A percentile compares a stretch with the other conserved stretches of the same genome.
phyloP scores from a whole-genome alignment of 1,140 invertebrate species.

The Drosophila ambigua region DNA sequence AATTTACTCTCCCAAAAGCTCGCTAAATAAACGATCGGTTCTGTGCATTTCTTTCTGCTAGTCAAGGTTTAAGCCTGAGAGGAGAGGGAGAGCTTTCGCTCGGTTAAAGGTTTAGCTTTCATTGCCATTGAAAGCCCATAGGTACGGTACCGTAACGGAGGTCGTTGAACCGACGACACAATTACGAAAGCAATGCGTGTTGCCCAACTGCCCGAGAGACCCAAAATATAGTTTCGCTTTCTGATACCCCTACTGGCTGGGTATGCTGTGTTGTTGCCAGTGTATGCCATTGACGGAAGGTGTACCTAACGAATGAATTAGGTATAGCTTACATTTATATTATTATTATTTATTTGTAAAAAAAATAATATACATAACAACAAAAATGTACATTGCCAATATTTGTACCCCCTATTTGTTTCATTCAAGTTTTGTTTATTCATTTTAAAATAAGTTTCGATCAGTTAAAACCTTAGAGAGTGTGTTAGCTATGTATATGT shows the following conservation, averaged over 20 bases:
- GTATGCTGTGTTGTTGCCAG: constrained; percentile 12
- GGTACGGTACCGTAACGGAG: background rate
- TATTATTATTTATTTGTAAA: no score
- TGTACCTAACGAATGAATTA: no score
- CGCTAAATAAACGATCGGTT: constrained; percentile 18
- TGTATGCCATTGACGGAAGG: no score
- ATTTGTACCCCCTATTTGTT: no score
- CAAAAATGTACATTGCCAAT: no score
- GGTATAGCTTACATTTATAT: no score
- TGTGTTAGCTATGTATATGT: no score
- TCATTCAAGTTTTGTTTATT: no score
- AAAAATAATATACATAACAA: no score
- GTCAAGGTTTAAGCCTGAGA: constrained; percentile 18
- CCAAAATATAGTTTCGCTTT: constrained; percentile 48
- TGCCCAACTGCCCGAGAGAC: constrained; percentile 49
- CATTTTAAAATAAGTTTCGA: no score
- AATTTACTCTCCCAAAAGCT: constrained; percentile 28
- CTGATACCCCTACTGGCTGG: constrained; percentile 2
- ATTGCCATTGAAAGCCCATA: constrained; percentile 28
- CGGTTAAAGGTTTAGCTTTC: constrained; percentile 39
- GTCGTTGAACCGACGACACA: constrained; percentile 30
- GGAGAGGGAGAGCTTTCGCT: constrained; percentile 21
- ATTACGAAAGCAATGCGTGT: constrained; percentile 34
- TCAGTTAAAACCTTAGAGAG: no score
- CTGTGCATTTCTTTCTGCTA: constrained; percentile 6